Percentiles rank a stretch among this genome's conserved stretches.
phyloP scores from a whole-genome alignment of 2,797 vertebrate species.

The Neomorphus geoffroyi region DNA sequence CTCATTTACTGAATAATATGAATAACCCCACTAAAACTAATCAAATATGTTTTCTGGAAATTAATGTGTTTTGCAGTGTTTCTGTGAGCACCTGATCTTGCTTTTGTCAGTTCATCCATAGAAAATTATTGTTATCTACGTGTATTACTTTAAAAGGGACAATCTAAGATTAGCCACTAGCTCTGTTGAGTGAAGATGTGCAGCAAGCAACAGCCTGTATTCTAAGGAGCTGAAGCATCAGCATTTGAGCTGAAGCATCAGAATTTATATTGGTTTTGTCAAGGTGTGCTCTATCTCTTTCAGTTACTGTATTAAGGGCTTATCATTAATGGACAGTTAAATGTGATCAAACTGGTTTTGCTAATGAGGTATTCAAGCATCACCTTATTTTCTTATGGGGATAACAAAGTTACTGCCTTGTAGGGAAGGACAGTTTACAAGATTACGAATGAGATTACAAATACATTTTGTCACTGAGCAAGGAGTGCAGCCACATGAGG shows the following conservation, averaged over 20 bases:
- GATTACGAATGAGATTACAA: neutral
- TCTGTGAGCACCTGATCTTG: neutral
- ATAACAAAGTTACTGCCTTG: neutral
- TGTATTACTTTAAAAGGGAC: neutral
- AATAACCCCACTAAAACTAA: neutral
- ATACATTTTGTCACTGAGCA: neutral
- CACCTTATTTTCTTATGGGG: neutral
- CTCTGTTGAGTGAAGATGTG: neutral
- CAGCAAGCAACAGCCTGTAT: neutral
- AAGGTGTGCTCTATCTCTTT: neutral
- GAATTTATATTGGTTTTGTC: neutral
- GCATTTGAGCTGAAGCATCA: neutral
- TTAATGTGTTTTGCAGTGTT: neutral
- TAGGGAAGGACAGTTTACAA: neutral
- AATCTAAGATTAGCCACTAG: neutral
- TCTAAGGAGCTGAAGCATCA: neutral
- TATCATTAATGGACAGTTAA: neutral
- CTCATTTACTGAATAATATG: neutral
- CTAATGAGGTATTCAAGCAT: neutral
- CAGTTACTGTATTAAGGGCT: neutral
- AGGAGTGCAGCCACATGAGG: neutral
- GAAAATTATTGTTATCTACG: neutral
- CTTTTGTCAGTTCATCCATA: neutral
- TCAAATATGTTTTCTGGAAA: neutral
- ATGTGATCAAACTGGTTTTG: neutral